A percentile compares a stretch with the other conserved stretches of the same genome.
These are phyloP conservation scores for Linyphia triangularis DNA, from an alignment of 2,888 invertebrate species.

Conservation along the genomic window DNA sequence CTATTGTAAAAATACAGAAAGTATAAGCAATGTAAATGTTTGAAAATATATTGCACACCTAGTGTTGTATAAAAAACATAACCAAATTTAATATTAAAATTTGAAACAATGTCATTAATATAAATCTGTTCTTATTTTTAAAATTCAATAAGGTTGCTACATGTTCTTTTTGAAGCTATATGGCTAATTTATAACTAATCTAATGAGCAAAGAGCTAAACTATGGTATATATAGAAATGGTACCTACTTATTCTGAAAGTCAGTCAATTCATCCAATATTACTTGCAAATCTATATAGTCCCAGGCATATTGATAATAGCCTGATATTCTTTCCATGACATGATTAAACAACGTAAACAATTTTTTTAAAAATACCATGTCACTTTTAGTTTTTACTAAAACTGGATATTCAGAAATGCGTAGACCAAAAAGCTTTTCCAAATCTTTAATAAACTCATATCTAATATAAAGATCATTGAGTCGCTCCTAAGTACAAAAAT, in stretches of 20 bases:
- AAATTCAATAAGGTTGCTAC: too few relatives aligned
- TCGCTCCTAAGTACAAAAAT: slow-evolving; percentile 81
- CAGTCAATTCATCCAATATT: slow-evolving; percentile 88
- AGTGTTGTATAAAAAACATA: too few relatives aligned
- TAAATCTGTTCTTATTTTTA: too few relatives aligned
- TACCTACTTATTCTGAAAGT: slow-evolving; percentile 88
- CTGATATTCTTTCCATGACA: slow-evolving; percentile 91
- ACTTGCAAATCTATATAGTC: slow-evolving; percentile 89
- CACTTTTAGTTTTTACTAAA: slow-evolving; percentile 88
- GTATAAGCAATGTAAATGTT: too few relatives aligned
- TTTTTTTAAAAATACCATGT: slow-evolving; percentile 90
- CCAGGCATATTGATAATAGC: slow-evolving; percentile 92
- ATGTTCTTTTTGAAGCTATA: too few relatives aligned
- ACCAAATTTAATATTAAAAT: too few relatives aligned
- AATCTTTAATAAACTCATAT: slow-evolving; percentile 90
- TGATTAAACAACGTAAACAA: slow-evolving; percentile 89
- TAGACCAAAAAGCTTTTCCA: slow-evolving; percentile 91
- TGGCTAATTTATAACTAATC: too few relatives aligned
- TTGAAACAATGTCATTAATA: too few relatives aligned
- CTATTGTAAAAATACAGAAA: too few relatives aligned
- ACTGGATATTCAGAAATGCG: slow-evolving; percentile 90
- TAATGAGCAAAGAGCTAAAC: too few relatives aligned
- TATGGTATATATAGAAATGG: not conserved
- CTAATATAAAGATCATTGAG: slow-evolving; percentile 91
- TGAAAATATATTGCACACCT: too few relatives aligned